Conservation (phyloP, 1,140 invertebrate species). For the Drosophila leontia region DNA sequence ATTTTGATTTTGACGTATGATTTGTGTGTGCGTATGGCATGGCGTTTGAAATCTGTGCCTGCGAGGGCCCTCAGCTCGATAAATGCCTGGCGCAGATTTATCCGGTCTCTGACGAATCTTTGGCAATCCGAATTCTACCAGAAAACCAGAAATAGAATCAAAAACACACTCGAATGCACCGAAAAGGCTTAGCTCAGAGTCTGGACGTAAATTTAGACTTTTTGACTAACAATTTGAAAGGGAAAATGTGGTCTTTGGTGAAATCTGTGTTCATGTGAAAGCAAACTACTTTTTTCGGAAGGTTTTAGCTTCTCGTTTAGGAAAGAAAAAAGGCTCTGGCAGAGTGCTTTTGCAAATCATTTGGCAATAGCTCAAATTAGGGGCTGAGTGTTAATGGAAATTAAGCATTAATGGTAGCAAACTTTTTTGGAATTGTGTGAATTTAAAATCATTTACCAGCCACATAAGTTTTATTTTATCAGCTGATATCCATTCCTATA, state of each 20-base stretch:
- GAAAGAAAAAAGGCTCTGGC: background rate
- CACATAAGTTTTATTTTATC: background rate
- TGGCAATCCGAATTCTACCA: slow-evolving; percentile 8
- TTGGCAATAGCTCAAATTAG: background rate
- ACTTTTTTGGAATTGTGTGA: background rate
- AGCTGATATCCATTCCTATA: background rate
- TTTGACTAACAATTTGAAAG: slow-evolving; percentile 22
- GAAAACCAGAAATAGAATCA: slow-evolving; percentile 14
- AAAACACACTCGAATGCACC: slow-evolving; percentile 17
- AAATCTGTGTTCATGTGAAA: slow-evolving; percentile 17
- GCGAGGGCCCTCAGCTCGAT: slow-evolving; percentile 10
- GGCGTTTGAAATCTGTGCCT: slow-evolving; percentile 17
- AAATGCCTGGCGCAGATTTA: slow-evolving; percentile 45
- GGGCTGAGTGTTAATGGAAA: background rate
- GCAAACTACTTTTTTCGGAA: background rate
- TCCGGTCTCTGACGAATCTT: background rate
- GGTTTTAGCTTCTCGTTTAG: background rate
- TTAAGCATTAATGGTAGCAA: background rate
- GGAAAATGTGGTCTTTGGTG: slow-evolving; percentile 16
- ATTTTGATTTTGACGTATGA: slow-evolving; percentile 81
- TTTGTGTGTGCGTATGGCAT: slow-evolving; percentile 34
- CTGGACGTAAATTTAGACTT: slow-evolving; percentile 20
- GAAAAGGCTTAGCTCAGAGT: slow-evolving; percentile 15
- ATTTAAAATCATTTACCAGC: background rate
- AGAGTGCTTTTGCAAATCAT: background rate